Conservation (phyloP, 2,888 invertebrate species). For the Suillia variegata region DNA sequence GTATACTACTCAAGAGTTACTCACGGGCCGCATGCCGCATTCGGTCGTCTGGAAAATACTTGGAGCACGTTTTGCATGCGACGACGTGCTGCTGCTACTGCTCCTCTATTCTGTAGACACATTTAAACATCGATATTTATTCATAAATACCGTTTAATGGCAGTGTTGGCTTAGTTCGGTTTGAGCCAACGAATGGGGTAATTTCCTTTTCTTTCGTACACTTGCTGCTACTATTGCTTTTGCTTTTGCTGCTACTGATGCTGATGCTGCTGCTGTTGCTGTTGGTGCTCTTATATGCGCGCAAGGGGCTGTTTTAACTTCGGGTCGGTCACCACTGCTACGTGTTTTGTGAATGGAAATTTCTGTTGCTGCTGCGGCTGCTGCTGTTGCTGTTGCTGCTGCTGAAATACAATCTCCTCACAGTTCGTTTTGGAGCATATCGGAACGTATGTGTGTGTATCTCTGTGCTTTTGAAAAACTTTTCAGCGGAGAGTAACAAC, state of each 20-base stretch:
- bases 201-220: constrained; percentile 7
- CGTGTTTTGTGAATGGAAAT: not conserved
- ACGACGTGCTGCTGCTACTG: not conserved
- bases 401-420: not conserved
- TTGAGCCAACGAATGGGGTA: constrained; percentile 4
- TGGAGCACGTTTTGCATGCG: not conserved
- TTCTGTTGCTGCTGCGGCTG: too few relatives aligned
- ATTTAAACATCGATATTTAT: constrained; percentile 20
- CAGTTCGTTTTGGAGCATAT: constrained; percentile 2
- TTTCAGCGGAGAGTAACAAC: too few relatives aligned
- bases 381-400: too few relatives aligned
- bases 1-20: too few relatives aligned
- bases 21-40: too few relatives aligned
- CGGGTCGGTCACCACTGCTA: constrained; percentile 1
- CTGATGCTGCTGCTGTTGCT: too few relatives aligned
- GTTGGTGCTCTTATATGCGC: not conserved
- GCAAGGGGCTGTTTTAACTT: not conserved
- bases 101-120: not conserved
- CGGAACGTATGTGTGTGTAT: too few relatives aligned
- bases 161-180: not conserved
- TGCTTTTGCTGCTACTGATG: too few relatives aligned
- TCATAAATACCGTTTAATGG: constrained; percentile 25
- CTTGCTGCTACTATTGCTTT: constrained; percentile 1
- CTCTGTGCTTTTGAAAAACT: not conserved
- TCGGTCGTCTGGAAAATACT: not conserved